phyloP scores from a whole-genome alignment of 2,888 invertebrate species.

The Drosophila vallismaia region DNA sequence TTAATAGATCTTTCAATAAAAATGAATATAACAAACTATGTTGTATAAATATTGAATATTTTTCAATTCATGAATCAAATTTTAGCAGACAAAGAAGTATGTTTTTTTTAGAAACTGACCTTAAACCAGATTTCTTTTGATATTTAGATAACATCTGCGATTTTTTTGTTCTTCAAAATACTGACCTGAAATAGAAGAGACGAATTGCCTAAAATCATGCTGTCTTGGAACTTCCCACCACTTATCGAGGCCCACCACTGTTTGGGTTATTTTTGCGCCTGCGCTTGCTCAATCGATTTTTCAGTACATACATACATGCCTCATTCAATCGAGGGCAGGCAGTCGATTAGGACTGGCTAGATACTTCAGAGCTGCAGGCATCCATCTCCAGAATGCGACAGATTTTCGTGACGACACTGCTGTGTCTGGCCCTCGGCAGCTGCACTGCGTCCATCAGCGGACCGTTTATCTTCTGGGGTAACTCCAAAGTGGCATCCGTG shows the following conservation, averaged over 20 bases:
- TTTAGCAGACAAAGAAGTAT: background rate
- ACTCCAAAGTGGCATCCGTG: constrained; percentile 84
- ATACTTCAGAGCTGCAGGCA: constrained; percentile 10
- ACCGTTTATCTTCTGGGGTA: constrained; percentile 87
- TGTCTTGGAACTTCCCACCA: constrained; percentile 15
- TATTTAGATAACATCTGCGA: background rate
- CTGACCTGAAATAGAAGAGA: constrained; percentile 12
- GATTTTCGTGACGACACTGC: constrained; percentile 58
- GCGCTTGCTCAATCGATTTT: constrained; percentile 39
- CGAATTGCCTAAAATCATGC: background rate
- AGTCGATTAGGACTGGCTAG: constrained; percentile 14
- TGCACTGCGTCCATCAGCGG: constrained; percentile 85
- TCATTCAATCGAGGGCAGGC: constrained; percentile 13
- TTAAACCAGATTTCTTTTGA: background rate
- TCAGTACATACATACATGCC: constrained; percentile 29
- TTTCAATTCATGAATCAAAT: background rate
- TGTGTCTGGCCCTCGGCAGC: constrained; percentile 60
- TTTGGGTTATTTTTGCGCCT: constrained; percentile 29
- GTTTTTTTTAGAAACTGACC: background rate
- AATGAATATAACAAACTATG: background rate
- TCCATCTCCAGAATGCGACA: constrained; percentile 65
- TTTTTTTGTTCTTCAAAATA: background rate
- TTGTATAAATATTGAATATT: background rate
- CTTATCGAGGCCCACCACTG: constrained; percentile 16
- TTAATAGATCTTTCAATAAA: background rate